Percentiles rank a stretch among this genome's conserved stretches.
These are phyloP conservation scores for Sminthurides aquaticus DNA, from an alignment of 2,888 invertebrate genomes.

Conservation along the genomic window DNA sequence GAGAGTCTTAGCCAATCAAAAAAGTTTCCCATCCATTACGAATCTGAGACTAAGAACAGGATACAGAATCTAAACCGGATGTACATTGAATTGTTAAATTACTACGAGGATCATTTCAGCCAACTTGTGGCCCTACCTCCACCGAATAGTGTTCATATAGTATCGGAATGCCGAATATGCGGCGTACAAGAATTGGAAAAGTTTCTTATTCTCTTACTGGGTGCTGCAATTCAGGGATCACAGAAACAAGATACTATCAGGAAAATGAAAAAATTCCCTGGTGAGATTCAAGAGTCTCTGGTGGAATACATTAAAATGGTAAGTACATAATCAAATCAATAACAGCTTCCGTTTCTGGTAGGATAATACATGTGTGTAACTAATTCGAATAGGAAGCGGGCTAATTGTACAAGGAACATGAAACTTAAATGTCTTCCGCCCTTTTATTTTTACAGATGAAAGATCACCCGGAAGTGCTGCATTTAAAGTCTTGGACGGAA, in stretches of 20 bases:
- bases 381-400: too few species aligned
- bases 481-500: conserved; percentile 40
- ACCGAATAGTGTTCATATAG: conserved; percentile 42
- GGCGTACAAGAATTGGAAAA: conserved; percentile 41
- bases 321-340: too few species aligned
- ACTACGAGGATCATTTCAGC: conserved; percentile 41
- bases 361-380: too few species aligned
- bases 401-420: too few species aligned
- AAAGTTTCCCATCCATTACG: conserved; percentile 40
- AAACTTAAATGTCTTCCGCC: too few species aligned
- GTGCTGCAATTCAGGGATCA: conserved; percentile 41
- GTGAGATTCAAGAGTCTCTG: conserved; percentile 39
- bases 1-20: conserved; percentile 32
- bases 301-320: conserved; percentile 41
- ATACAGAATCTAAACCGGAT: conserved; percentile 39
- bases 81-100: conserved; percentile 40
- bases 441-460: conserved; percentile 27
- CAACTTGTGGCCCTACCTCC: conserved; percentile 39
- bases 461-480: conserved; percentile 40
- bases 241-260: conserved; percentile 41
- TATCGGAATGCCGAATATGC: conserved; percentile 38
- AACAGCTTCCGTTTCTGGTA: too few species aligned
- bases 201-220: conserved; percentile 39
- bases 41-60: conserved; percentile 40
- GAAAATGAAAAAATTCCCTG: conserved; percentile 39